phyloP scores from a whole-genome alignment of 2,888 invertebrate species.

The Halictus ligatus region DNA sequence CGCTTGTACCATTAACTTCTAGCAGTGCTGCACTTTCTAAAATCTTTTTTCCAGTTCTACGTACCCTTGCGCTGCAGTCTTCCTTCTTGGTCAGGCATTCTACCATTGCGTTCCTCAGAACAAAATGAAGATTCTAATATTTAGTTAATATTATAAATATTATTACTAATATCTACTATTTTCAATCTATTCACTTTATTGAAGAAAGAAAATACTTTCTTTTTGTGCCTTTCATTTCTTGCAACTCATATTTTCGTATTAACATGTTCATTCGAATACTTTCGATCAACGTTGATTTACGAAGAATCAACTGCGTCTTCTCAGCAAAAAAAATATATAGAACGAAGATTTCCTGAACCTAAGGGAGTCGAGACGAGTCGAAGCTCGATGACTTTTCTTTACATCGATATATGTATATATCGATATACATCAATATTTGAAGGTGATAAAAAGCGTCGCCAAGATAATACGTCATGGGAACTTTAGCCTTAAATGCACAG shows the following conservation, averaged over 20 bases:
- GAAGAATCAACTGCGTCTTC: neutral
- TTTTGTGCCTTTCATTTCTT: too few relatives aligned
- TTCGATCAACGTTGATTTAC: neutral
- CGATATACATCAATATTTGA: conserved; percentile 62
- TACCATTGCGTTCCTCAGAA: neutral
- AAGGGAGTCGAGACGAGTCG: conserved; percentile 21
- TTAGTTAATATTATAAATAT: neutral
- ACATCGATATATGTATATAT: conserved; percentile 15
- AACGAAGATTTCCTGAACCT: conserved; percentile 28
- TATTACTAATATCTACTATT: too few relatives aligned
- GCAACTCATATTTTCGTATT: neutral
- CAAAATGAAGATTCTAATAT: neutral
- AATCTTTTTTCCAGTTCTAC: neutral
- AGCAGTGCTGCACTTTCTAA: conserved; percentile 46
- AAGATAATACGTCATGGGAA: conserved; percentile 60
- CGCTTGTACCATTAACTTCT: conserved; percentile 45
- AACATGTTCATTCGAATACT: neutral
- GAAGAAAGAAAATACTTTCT: too few relatives aligned
- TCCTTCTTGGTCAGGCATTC: neutral
- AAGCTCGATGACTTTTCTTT: conserved; percentile 31
- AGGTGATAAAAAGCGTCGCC: conserved; percentile 60
- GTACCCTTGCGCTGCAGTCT: neutral
- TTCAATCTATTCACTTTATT: too few relatives aligned
- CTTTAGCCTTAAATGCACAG: conserved; percentile 38
- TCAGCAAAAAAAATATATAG: neutral